These are phyloP conservation scores for Sinonovacula constricta DNA, from an alignment of 1,140 invertebrate species.

Conservation along the genomic window DNA sequence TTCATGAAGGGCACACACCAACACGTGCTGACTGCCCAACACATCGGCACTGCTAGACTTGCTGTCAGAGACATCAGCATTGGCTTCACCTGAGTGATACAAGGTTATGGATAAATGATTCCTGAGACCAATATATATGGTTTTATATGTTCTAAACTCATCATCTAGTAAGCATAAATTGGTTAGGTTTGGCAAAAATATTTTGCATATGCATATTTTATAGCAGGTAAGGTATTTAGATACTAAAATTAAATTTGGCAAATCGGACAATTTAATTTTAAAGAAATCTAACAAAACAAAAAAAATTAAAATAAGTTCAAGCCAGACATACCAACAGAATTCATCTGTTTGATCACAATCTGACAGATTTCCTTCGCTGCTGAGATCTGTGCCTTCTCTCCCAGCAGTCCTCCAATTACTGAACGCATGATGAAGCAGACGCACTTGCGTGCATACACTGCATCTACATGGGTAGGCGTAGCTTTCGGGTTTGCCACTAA, in stretches of 20 bases:
- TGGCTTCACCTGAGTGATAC: constrained; percentile 68
- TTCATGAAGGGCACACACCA: constrained; percentile 95
- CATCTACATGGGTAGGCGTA: constrained; percentile 96
- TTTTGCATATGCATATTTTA: no score
- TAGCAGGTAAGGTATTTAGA: no score
- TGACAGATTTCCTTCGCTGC: constrained; percentile 95
- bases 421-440: constrained; percentile 96
- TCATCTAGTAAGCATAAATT: no score
- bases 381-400: constrained; percentile 97
- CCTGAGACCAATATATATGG: no score
- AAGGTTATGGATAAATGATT: no score
- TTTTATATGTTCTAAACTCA: no score
- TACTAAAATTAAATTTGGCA: no score
- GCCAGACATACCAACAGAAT: constrained; percentile 79
- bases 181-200: no score
- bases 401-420: constrained; percentile 94
- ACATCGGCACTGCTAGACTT: constrained; percentile 66
- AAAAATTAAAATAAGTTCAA: no score
- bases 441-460: constrained; percentile 98
- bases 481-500: constrained; percentile 94
- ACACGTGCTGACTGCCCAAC: constrained; percentile 90
- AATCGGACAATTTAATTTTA: no score
- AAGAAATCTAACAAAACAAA: no score
- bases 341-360: constrained; percentile 96
- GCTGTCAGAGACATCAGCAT: constrained; percentile 64